phyloP scores from a whole-genome alignment of 2,888 invertebrate species.

The Oeneis ivallda region DNA sequence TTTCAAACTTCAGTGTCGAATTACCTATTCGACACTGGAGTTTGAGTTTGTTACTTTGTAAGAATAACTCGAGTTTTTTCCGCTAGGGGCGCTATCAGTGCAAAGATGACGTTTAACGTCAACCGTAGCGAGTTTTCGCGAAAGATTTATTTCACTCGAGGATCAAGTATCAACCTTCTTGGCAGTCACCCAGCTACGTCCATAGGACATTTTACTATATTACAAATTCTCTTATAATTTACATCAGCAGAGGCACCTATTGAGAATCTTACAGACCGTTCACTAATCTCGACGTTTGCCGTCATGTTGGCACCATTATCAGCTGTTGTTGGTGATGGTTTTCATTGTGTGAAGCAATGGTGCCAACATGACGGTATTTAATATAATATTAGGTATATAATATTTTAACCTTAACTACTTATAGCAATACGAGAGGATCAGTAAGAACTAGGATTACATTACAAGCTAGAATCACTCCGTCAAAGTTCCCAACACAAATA shows the following conservation, averaged over 20 bases:
- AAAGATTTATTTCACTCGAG: background rate
- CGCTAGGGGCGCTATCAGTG: background rate
- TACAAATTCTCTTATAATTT: conserved; percentile 39
- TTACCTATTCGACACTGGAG: background rate
- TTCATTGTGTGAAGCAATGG: too few species aligned
- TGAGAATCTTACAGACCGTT: too few species aligned
- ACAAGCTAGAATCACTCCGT: conserved; percentile 30
- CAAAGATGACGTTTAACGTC: background rate
- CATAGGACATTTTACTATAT: conserved; percentile 8
- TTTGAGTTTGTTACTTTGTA: background rate
- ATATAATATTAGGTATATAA: conserved; percentile 6
- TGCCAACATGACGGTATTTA: too few species aligned
- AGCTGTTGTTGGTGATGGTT: too few species aligned
- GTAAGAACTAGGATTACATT: conserved; percentile 12
- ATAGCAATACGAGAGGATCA: conserved; percentile 14
- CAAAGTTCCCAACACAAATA: conserved; percentile 63
- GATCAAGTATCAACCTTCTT: background rate
- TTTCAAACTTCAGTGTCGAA: too few species aligned
- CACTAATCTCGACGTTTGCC: too few species aligned
- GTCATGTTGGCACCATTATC: too few species aligned
- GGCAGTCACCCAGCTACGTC: conserved; percentile 8
- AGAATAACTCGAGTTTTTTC: background rate
- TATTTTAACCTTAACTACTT: conserved; percentile 6
- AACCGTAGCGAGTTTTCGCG: too few species aligned
- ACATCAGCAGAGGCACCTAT: conserved; percentile 57